Conservation (phyloP, 2,113 vertebrate species). For the Vicugna pacos region DNA sequence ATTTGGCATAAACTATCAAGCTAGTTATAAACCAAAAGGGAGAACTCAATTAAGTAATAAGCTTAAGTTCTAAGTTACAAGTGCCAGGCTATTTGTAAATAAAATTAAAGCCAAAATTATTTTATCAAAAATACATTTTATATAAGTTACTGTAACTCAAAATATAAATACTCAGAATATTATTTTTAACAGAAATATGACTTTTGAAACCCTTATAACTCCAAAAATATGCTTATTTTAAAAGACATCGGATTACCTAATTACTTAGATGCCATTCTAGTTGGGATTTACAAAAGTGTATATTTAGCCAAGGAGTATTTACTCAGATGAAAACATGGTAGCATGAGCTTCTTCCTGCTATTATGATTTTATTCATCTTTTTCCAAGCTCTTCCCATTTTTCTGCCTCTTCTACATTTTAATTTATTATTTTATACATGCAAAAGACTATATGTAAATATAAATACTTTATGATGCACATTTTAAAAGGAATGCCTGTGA, state of each 20-base stretch:
- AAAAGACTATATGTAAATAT: not conserved
- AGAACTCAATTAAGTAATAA: not conserved
- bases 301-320: not conserved
- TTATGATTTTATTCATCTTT: not conserved
- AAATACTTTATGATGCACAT: not conserved
- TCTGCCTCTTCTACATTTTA: slow-evolving; percentile 35
- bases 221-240: not conserved
- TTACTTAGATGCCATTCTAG: slow-evolving; percentile 26
- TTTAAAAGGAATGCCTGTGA: not conserved
- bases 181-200: not conserved
- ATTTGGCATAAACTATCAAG: not conserved
- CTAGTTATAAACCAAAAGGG: not conserved
- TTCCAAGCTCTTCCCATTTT: not conserved
- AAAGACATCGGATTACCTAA: not conserved
- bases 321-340: not conserved
- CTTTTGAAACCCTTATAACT: not conserved
- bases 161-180: not conserved
- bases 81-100: not conserved
- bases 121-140: slow-evolving; percentile 29
- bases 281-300: not conserved
- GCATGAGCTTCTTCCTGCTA: not conserved
- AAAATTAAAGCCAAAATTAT: slow-evolving; percentile 41
- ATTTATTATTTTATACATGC: not conserved
- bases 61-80: not conserved
- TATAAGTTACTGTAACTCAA: not conserved